Evolutionary conservation across 2,888 invertebrate genomes (phyloP).

Genomic region (Linnaemya tessellans): DNA sequence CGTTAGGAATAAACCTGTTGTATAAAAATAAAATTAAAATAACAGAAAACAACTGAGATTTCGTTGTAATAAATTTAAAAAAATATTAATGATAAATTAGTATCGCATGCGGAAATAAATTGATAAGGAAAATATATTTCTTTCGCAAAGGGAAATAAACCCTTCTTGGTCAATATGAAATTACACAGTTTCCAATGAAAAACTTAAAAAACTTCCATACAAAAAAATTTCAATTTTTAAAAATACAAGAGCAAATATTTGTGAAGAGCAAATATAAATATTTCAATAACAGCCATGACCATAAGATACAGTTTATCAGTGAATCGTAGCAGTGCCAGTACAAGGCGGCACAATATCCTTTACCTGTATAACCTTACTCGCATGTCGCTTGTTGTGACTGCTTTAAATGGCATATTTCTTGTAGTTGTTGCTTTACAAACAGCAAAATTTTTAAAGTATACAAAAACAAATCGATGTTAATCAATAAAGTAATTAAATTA

Average conservation of each 20-base stretch:
- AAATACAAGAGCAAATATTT: too few relatives aligned
- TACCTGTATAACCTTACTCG: too few relatives aligned
- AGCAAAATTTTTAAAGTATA: constrained; percentile 29
- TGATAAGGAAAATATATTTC: background rate
- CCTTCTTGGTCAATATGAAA: background rate
- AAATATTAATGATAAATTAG: constrained; percentile 8
- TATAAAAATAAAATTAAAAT: constrained; percentile 22
- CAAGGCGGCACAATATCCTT: too few relatives aligned
- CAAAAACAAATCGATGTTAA: constrained; percentile 59
- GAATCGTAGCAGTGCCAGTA: too few relatives aligned
- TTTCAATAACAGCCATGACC: too few relatives aligned
- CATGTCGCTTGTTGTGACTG: background rate
- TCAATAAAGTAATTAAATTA: constrained; percentile 63
- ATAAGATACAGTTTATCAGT: too few relatives aligned
- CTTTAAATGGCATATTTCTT: background rate
- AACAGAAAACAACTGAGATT: background rate
- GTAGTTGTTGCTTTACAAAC: background rate
- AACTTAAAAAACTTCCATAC: background rate
- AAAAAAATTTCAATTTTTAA: background rate
- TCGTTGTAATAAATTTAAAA: constrained; percentile 5
- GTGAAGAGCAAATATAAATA: too few relatives aligned
- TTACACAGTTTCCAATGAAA: background rate
- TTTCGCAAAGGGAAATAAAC: background rate
- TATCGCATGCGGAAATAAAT: constrained; percentile 13
- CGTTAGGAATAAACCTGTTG: background rate